Evolutionary conservation across 2,113 vertebrate genomes (phyloP).

Genomic region (Chloebia gouldiae): DNA sequence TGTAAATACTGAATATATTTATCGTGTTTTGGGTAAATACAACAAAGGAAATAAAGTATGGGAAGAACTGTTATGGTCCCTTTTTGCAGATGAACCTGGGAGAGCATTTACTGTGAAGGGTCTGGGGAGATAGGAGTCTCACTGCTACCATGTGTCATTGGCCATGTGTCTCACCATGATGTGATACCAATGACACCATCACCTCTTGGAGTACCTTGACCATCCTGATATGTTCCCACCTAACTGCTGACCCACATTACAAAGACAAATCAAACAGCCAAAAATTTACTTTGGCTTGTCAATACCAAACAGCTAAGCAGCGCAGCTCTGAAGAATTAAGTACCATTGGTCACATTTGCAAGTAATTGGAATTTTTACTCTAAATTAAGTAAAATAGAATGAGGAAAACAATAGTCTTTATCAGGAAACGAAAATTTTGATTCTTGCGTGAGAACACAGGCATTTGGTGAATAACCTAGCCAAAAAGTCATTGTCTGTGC

Average conservation of each 20-base stretch:
- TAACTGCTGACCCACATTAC: neutral
- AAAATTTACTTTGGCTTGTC: neutral
- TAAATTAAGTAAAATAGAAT: neutral
- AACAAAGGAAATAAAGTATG: neutral
- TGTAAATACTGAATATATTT: neutral
- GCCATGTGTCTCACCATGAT: neutral
- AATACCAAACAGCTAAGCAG: neutral
- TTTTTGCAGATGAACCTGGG: neutral
- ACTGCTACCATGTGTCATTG: neutral
- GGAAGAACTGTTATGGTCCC: neutral
- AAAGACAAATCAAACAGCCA: neutral
- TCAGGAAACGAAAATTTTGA: neutral
- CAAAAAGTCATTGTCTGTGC: neutral
- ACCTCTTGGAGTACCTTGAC: neutral
- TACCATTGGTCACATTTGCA: neutral
- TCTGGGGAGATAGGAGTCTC: neutral
- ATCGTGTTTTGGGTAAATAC: neutral
- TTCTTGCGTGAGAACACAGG: neutral
- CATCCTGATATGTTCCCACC: neutral
- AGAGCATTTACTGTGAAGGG: neutral
- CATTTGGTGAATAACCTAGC: neutral
- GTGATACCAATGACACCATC: neutral
- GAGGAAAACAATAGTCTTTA: neutral
- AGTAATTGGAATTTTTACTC: neutral
- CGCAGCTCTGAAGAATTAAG: neutral